phyloP scores from a whole-genome alignment of 2,797 vertebrate genomes.

The Heterohyrax brucei region DNA sequence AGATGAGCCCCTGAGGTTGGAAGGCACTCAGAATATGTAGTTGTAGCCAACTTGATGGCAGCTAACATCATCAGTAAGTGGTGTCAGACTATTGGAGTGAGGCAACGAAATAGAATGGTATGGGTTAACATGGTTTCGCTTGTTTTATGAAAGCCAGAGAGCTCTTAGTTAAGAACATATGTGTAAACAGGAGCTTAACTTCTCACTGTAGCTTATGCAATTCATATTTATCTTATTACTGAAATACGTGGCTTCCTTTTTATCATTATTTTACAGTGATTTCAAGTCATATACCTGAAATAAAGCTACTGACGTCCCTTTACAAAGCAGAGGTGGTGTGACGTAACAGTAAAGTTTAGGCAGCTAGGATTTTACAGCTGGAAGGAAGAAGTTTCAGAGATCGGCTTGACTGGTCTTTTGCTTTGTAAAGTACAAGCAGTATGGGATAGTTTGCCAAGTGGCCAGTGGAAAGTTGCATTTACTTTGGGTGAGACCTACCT shows the following conservation, averaged over 20 bases:
- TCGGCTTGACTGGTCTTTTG: neutral
- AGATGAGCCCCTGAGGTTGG: no score
- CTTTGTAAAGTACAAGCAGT: neutral
- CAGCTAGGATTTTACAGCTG: neutral
- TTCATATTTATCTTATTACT: neutral
- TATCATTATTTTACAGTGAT: neutral
- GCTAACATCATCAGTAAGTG: neutral
- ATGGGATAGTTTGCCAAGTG: neutral
- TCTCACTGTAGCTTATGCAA: neutral
- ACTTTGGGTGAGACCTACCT: neutral
- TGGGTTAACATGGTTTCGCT: neutral
- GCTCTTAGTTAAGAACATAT: neutral
- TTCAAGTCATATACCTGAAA: constrained; percentile 13
- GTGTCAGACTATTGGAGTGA: neutral
- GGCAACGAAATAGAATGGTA: neutral
- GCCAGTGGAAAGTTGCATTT: neutral
- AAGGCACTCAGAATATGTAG: no score
- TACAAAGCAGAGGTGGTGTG: neutral
- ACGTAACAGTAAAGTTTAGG: neutral
- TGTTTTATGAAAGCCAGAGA: neutral
- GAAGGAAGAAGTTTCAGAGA: neutral
- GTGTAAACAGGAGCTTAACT: neutral
- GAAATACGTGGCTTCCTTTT: neutral
- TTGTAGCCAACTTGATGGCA: no score
- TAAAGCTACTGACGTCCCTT: neutral